Conservation (phyloP, 2,797 vertebrate species). For the Gallirallus australis region DNA sequence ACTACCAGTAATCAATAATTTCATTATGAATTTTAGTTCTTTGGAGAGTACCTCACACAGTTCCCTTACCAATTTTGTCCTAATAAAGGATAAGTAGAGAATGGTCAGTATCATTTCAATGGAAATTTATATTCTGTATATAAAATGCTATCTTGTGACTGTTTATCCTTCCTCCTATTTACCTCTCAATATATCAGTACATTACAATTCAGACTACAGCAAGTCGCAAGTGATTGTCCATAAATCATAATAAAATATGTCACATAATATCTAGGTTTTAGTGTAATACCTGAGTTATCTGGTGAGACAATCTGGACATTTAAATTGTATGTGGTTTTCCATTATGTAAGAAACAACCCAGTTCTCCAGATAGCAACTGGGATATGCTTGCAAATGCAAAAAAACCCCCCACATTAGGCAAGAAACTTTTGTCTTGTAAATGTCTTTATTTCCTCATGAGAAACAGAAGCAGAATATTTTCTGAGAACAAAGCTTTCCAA, state of each 20-base stretch:
- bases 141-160: not conserved
- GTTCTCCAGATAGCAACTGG: not conserved
- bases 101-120: not conserved
- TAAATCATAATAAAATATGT: conserved; percentile 53
- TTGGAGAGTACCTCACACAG: not conserved
- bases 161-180: not conserved
- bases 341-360: not conserved
- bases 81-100: not conserved
- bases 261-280: conserved; percentile 15
- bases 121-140: not conserved
- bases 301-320: conserved; percentile 19
- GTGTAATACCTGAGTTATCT: conserved; percentile 10
- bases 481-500: not conserved
- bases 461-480: not conserved
- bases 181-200: not conserved
- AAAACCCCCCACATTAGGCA: not conserved
- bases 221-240: not conserved
- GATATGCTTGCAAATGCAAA: not conserved
- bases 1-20: not conserved
- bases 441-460: not conserved
- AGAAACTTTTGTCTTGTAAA: not conserved
- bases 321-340: conserved; percentile 13
- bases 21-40: not conserved
- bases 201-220: conserved; percentile 7
- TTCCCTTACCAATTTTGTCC: not conserved